Conservation (phyloP, 1,140 invertebrate species). For the Dryas iulia region DNA sequence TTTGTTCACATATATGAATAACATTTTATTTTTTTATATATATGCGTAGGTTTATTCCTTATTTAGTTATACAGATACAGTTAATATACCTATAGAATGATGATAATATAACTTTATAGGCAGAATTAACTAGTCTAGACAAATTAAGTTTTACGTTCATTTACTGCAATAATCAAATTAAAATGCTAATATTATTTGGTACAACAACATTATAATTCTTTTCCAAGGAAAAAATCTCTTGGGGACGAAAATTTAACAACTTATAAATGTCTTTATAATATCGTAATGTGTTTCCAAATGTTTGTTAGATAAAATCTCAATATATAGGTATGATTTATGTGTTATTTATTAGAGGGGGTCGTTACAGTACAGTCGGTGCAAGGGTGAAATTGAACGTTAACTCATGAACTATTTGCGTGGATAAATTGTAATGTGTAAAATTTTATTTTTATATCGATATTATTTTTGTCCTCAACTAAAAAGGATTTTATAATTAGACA, state of each 20-base stretch:
- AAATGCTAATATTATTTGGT: not conserved
- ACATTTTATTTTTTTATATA: too few species aligned
- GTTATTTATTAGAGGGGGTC: not conserved
- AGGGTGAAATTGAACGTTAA: not conserved
- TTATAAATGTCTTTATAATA: not conserved
- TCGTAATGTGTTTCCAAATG: not conserved
- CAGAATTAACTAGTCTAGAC: not conserved
- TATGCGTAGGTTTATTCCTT: too few species aligned
- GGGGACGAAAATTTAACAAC: not conserved
- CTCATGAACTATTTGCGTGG: not conserved
- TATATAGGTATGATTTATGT: not conserved
- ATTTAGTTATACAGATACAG: not conserved
- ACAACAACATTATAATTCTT: not conserved
- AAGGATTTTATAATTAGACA: too few species aligned
- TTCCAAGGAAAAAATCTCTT: too few species aligned
- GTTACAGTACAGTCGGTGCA: not conserved
- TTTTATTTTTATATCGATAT: too few species aligned
- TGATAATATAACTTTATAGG: not conserved
- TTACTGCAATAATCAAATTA: not conserved
- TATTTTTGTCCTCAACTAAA: too few species aligned
- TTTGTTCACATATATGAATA: too few species aligned
- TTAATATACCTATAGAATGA: not conserved
- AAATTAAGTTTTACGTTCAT: not conserved
- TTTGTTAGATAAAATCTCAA: not conserved
- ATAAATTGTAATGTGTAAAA: not conserved